Evolutionary conservation across 1,140 invertebrate species (phyloP).

Genomic region (Drosophila seguyi): DNA sequence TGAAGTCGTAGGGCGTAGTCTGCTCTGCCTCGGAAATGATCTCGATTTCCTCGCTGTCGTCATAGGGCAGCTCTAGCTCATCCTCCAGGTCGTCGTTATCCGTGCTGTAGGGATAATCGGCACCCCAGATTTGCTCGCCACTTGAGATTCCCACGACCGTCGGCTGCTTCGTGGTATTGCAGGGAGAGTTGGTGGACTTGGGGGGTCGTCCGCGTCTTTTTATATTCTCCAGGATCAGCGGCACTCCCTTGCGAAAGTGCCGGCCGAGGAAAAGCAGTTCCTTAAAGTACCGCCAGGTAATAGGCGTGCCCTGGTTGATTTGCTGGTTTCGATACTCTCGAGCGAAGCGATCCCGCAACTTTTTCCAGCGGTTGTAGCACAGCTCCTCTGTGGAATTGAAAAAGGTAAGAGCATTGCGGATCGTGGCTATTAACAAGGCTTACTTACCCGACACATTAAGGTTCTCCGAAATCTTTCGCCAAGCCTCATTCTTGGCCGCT

Average conservation of each 20-base stretch:
- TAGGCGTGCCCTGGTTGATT: conserved; percentile 54
- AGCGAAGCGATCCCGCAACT: conserved; percentile 74
- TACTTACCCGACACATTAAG: conserved; percentile 66
- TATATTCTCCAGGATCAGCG: conserved; percentile 61
- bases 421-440: neutral
- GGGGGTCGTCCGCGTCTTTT: conserved; percentile 66
- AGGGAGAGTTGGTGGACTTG: conserved; percentile 10
- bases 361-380: conserved; percentile 81
- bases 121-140: conserved; percentile 63
- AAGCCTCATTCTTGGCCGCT: conserved; percentile 74
- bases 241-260: conserved; percentile 76
- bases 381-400: conserved; percentile 58
- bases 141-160: conserved; percentile 3
- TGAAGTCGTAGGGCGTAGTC: conserved; percentile 33
- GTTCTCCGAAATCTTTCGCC: conserved; percentile 67
- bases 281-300: conserved; percentile 70
- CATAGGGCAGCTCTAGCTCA: conserved; percentile 45
- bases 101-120: conserved; percentile 65
- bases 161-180: neutral
- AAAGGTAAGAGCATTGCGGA: neutral
- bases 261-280: conserved; percentile 67
- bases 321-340: conserved; percentile 76
- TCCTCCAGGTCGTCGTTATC: conserved; percentile 69
- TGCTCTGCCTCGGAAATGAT: conserved; percentile 48
- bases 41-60: conserved; percentile 54